Conservation (phyloP, 2,797 vertebrate species). For the Allobates femoralis region DNA sequence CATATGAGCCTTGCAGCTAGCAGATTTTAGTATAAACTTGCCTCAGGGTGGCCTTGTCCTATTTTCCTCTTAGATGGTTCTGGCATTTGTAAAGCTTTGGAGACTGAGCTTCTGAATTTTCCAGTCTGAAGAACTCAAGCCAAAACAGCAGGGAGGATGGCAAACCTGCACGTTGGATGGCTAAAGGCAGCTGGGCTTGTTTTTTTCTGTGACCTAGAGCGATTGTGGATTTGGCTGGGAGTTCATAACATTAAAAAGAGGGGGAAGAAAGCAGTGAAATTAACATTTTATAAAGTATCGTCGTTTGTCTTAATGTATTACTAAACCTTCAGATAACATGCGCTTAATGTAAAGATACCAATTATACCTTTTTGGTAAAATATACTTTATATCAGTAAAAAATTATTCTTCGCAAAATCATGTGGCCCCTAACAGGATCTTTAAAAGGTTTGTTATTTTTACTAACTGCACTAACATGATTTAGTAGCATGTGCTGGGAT, state of each 20-base stretch:
- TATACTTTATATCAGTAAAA: not conserved
- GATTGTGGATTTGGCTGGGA: conserved; percentile 57
- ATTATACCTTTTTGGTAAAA: not conserved
- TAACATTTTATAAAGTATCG: conserved; percentile 22
- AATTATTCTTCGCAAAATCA: too few species aligned
- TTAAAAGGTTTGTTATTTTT: too few species aligned
- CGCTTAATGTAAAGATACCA: conserved; percentile 36
- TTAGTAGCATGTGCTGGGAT: too few species aligned
- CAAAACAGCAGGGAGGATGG: conserved; percentile 72
- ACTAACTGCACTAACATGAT: too few species aligned
- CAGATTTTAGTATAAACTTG: conserved; percentile 74
- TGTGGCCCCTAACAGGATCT: too few species aligned
- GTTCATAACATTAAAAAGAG: conserved; percentile 47
- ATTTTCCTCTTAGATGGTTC: conserved; percentile 73
- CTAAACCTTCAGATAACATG: not conserved
- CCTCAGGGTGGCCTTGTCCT: conserved; percentile 72
- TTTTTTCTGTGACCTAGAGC: conserved; percentile 75
- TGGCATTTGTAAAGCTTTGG: conserved; percentile 73
- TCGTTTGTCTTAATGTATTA: conserved; percentile 23
- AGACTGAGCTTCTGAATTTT: conserved; percentile 73
- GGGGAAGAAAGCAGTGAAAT: conserved; percentile 23
- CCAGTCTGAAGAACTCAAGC: conserved; percentile 71
- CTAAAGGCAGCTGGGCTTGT: conserved; percentile 70
- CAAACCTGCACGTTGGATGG: conserved; percentile 72
- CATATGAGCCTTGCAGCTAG: conserved; percentile 68